These are phyloP conservation scores for Chrysotoxum bicinctum DNA, from an alignment of 2,888 invertebrate species.

Conservation along the genomic window DNA sequence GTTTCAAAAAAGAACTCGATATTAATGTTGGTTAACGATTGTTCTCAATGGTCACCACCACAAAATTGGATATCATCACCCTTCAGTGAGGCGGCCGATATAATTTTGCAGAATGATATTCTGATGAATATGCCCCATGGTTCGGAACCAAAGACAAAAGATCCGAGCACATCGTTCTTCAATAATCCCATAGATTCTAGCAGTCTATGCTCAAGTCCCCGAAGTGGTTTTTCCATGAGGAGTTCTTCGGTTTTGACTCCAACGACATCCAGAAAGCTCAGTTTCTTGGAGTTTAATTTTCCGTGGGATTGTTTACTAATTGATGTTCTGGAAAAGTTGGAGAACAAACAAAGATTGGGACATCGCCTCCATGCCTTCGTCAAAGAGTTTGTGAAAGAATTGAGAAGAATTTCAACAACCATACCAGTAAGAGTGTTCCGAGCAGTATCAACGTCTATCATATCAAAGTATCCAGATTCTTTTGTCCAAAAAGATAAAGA, in stretches of 20 bases:
- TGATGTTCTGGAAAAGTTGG: constrained; percentile 6
- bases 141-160: not conserved
- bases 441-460: not conserved
- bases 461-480: not conserved
- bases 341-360: constrained; percentile 9
- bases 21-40: constrained; percentile 1
- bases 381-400: not conserved
- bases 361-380: constrained; percentile 15
- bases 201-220: constrained; percentile 11
- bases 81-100: constrained; percentile 10
- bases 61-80: not conserved
- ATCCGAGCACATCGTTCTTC: not conserved
- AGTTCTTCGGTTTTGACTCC: not conserved
- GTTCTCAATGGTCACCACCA: constrained; percentile 11
- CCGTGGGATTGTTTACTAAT: not conserved
- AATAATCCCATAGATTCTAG: not conserved
- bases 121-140: not conserved
- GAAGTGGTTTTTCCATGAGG: not conserved
- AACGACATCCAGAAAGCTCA: constrained; percentile 1
- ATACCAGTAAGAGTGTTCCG: not conserved
- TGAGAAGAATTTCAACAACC: not conserved
- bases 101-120: not conserved
- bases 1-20: not conserved
- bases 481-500: constrained; percentile 13
- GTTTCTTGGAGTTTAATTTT: not conserved